phyloP scores from a whole-genome alignment of 2,888 invertebrate genomes.

The Thereva unica region DNA sequence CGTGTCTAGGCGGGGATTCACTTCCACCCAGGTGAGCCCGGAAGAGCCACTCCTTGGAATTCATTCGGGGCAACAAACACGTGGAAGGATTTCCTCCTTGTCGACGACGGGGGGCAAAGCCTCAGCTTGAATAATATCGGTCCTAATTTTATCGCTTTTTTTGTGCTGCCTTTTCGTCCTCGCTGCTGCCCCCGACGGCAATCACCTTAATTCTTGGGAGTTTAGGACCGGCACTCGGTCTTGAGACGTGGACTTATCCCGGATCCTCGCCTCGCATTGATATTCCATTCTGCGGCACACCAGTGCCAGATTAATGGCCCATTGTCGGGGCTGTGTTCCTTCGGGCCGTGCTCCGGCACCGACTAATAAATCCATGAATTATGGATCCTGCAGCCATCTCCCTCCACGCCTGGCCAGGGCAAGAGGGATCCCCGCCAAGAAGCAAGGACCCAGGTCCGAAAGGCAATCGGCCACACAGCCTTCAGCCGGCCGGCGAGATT shows the following conservation, averaged over 20 bases:
- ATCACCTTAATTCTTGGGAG: slow-evolving; percentile 1
- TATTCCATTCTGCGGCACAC: slow-evolving; percentile 17
- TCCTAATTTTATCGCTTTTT: slow-evolving; percentile 22
- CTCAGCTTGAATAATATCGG: slow-evolving; percentile 7
- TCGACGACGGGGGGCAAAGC: slow-evolving; percentile 10
- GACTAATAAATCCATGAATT: slow-evolving; percentile 34
- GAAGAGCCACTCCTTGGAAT: no score
- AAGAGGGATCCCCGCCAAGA: background rate
- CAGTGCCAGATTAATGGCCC: slow-evolving; percentile 28
- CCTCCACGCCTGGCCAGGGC: background rate
- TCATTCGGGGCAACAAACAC: no score
- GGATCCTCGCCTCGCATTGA: slow-evolving; percentile 6
- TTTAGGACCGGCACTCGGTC: background rate
- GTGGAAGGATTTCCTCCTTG: background rate
- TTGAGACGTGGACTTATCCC: background rate
- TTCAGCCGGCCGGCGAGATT: slow-evolving; percentile 11
- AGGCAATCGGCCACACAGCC: slow-evolving; percentile 1
- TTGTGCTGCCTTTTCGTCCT: background rate
- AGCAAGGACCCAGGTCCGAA: slow-evolving; percentile 3
- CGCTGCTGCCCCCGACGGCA: slow-evolving; percentile 5
- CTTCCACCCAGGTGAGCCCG: no score
- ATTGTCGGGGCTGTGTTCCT: slow-evolving; percentile 4
- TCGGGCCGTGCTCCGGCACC: slow-evolving; percentile 6
- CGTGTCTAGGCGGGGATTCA: no score
- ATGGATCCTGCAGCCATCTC: slow-evolving; percentile 24